These are phyloP conservation scores for Hyposoter dolosus DNA, from an alignment of 2,888 invertebrate genomes.

Conservation along the genomic window DNA sequence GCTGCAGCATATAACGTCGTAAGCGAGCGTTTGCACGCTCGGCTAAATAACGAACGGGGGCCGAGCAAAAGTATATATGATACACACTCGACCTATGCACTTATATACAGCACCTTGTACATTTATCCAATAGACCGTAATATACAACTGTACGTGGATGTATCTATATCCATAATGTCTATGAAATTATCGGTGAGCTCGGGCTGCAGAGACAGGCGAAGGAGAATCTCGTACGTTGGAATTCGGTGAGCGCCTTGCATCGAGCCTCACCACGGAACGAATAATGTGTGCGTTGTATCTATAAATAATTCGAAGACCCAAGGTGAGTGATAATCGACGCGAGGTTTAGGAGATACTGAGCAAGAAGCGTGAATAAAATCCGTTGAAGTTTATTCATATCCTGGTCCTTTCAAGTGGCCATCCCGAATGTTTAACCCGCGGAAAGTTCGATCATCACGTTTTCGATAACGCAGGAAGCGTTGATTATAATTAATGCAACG, in stretches of 20 bases:
- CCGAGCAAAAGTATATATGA: slow-evolving; percentile 36
- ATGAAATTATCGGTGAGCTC: slow-evolving; percentile 34
- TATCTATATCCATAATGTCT: slow-evolving; percentile 11
- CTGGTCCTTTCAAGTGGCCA: neutral
- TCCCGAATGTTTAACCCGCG: neutral
- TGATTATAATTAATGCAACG: neutral
- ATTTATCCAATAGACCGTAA: slow-evolving; percentile 20
- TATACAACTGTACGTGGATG: slow-evolving; percentile 32
- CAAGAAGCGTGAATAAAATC: slow-evolving; percentile 7
- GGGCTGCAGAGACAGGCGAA: slow-evolving; percentile 15
- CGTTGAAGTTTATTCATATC: neutral
- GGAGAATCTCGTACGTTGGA: slow-evolving; percentile 16
- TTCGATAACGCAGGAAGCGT: neutral
- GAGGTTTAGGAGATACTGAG: slow-evolving; percentile 28
- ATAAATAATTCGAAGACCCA: slow-evolving; percentile 23
- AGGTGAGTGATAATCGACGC: slow-evolving; percentile 23
- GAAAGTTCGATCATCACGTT: neutral
- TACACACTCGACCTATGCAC: slow-evolving; percentile 29
- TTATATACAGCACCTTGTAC: slow-evolving; percentile 21
- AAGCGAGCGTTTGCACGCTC: slow-evolving; percentile 46
- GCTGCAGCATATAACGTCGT: slow-evolving; percentile 55
- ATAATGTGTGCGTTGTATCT: slow-evolving; percentile 22
- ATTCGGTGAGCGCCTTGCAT: slow-evolving; percentile 17
- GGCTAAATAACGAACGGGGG: slow-evolving; percentile 59
- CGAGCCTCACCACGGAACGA: slow-evolving; percentile 8